These are phyloP conservation scores for Ailuropoda melanoleuca DNA, from an alignment of 2,113 vertebrate genomes.

Conservation along the genomic window DNA sequence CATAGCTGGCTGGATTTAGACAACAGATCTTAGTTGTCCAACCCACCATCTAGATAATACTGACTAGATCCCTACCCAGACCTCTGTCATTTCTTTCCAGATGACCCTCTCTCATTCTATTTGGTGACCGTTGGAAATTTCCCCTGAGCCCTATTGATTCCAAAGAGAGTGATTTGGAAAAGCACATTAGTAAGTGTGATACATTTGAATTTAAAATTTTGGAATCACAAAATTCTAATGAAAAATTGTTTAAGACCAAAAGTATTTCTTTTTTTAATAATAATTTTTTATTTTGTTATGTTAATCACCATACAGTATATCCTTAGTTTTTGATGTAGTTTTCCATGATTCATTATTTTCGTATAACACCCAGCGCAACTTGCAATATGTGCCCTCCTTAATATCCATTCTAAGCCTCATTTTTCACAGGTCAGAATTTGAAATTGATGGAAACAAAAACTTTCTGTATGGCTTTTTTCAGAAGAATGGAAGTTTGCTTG, in stretches of 20 bases:
- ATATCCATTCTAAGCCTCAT: not conserved
- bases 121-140: not conserved
- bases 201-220: not conserved
- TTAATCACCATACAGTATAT: too few relatives aligned
- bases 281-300: too few relatives aligned
- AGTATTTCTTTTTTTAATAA: not conserved
- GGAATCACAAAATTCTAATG: not conserved
- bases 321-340: too few relatives aligned
- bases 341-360: too few relatives aligned
- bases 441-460: not conserved
- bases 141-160: not conserved
- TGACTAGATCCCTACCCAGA: not conserved
- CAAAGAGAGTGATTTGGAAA: not conserved
- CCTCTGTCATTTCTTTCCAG: not conserved
- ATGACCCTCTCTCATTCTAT: not conserved
- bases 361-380: too few relatives aligned
- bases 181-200: not conserved
- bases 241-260: not conserved
- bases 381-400: too few relatives aligned
- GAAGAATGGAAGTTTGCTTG: not conserved
- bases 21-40: not conserved
- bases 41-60: not conserved
- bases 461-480: not conserved
- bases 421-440: not conserved
- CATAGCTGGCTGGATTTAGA: not conserved